Base-by-base conservation (phyloP, 2,888 invertebrate genomes). In the Macaria notata region DNA sequence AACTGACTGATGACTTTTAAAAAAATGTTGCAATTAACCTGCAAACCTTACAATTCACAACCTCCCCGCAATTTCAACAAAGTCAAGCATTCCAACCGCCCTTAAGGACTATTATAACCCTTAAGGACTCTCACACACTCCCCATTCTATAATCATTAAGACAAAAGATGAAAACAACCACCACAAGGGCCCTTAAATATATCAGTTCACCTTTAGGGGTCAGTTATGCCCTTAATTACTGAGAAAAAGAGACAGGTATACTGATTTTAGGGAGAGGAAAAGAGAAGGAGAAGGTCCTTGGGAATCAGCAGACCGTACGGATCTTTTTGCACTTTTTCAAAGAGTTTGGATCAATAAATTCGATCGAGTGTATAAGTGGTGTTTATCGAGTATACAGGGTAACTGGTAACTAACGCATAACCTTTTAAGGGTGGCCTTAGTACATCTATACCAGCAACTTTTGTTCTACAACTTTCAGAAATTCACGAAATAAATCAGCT, bases 91-190 rank as follows among this genome's bases (percentile, higher is more conserved):
- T 55, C 46, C 47, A 68, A 68, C 72, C 64, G 54, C 62, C 59
- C 63, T 73, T 33, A 44, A 50, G 50, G 9, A 69, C 63, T 62
- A 19, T 19, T 19, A 19, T 19, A 19, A 19, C 19, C 63, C 61
- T 39, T 69, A 78, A 87, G 81, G 61, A 76, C 73, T 65, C 83
- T 83, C 65, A 64, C 68, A 75, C 75, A 75, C 79, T 56, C 50
- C 43, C 38, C 71, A 76, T 74, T 60, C 69, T 69, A 59, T 66
- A 66, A 81, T 73, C 83, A 83, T 83, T 19, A 82, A 88, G 79
- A 89, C 85, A 89, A 89, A 81, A 79, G 81, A 83, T 84, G 84
- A 84, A 76, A 84, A 85, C 81, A 84, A 83, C 83, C 81, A 78
- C 87, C 85, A 80, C 80, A 82, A 78, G 29, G 80, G 79, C 73